Evolutionary conservation across 2,113 vertebrate genomes (phyloP).

Genomic region (Rhea americana): DNA sequence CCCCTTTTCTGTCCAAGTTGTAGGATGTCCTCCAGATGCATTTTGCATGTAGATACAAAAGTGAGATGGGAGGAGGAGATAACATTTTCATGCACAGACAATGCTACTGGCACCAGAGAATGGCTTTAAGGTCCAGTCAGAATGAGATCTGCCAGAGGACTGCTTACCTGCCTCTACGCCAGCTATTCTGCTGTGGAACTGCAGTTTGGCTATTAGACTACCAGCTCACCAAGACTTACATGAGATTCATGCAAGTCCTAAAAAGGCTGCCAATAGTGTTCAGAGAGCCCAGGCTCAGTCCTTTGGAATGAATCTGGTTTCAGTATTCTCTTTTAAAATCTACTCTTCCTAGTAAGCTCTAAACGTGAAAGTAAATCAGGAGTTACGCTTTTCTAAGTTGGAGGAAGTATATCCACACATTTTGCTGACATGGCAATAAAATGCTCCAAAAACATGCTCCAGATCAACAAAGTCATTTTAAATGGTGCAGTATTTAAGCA

Average conservation of each 20-base stretch:
- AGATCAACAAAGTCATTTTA: neutral
- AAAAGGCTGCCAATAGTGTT: neutral
- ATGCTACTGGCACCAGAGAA: neutral
- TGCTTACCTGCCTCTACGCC: neutral
- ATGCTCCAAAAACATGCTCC: neutral
- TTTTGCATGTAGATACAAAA: neutral
- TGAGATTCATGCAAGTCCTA: neutral
- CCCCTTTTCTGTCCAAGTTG: neutral
- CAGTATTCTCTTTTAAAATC: neutral
- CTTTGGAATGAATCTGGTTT: neutral
- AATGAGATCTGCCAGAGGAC: neutral
- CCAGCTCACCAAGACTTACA: neutral
- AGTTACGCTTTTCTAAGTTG: neutral
- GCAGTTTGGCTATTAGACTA: neutral
- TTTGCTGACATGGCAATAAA: neutral
- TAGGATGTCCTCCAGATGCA: neutral
- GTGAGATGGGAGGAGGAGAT: neutral
- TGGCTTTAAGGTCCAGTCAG: neutral
- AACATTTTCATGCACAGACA: neutral
- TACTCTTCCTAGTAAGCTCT: neutral
- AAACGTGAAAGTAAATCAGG: neutral
- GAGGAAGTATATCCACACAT: neutral
- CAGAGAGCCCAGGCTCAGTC: neutral
- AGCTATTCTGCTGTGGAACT: neutral
- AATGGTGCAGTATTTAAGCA: neutral